Evolutionary conservation across 2,888 invertebrate genomes (phyloP).

Genomic region (Lithophane semibrunnea): DNA sequence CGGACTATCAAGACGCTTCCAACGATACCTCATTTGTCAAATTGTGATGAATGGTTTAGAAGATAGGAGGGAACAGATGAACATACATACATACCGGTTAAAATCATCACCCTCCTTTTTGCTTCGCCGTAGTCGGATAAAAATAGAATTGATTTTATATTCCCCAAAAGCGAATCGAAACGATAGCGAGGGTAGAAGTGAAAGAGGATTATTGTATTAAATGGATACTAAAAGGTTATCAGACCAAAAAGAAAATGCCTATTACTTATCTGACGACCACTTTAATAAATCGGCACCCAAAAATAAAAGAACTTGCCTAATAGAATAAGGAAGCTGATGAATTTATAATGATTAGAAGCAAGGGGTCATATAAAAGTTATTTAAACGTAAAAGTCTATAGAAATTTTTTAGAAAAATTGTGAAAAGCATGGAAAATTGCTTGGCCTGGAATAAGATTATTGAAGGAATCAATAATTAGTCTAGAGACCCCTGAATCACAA

Average conservation of each 20-base stretch:
- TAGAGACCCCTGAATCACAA: neutral
- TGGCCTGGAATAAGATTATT: neutral
- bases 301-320: neutral
- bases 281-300: neutral
- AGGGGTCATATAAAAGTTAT: neutral
- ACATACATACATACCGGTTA: no score
- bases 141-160: neutral
- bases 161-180: neutral
- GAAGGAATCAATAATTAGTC: neutral
- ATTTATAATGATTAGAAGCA: neutral
- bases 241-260: constrained; percentile 7
- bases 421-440: neutral
- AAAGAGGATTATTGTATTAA: constrained; percentile 22
- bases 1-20: no score
- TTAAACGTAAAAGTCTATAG: neutral
- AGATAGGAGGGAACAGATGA: no score
- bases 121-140: no score
- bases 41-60: no score
- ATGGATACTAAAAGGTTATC: constrained; percentile 21
- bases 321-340: neutral
- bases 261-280: neutral
- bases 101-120: no score
- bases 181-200: neutral
- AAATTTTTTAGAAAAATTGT: neutral
- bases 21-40: no score